Evolutionary conservation across 2,888 invertebrate species (phyloP).

Genomic region (Priocnemis perturbator): DNA sequence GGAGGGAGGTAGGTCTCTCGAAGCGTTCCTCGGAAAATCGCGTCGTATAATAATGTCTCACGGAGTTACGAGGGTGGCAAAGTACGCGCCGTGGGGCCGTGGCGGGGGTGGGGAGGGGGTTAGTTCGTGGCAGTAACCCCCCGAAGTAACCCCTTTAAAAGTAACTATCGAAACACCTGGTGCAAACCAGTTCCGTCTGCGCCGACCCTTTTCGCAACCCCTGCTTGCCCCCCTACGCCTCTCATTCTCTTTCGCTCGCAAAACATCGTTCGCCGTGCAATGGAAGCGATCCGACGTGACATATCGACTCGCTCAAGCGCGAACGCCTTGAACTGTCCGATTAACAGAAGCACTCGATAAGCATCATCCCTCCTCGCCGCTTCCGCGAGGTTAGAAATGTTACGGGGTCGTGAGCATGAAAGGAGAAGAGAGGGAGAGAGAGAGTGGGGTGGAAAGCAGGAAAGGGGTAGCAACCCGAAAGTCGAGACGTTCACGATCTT

Average conservation of each 20-base stretch:
- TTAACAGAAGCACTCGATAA: too few relatives aligned
- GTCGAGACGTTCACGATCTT: slow-evolving; percentile 20
- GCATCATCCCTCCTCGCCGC: background rate
- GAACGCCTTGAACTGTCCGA: too few relatives aligned
- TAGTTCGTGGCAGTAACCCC: slow-evolving; percentile 49
- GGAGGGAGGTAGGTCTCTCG: too few relatives aligned
- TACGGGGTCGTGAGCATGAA: background rate
- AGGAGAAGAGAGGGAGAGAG: background rate
- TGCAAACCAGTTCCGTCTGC: slow-evolving; percentile 43
- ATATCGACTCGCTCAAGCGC: too few relatives aligned
- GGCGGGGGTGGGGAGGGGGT: background rate
- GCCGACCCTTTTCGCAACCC: slow-evolving; percentile 20
- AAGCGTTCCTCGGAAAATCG: slow-evolving; percentile 20
- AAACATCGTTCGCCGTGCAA: slow-evolving; percentile 26
- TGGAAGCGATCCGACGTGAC: too few relatives aligned
- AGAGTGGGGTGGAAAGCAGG: background rate
- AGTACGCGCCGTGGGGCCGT: slow-evolving; percentile 32
- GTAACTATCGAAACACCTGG: slow-evolving; percentile 64
- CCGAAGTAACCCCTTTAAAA: slow-evolving; percentile 63
- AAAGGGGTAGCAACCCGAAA: background rate
- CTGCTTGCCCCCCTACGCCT: slow-evolving; percentile 40
- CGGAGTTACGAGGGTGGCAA: slow-evolving; percentile 36
- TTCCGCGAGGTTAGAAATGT: background rate
- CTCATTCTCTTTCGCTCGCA: too few relatives aligned
- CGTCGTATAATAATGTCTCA: slow-evolving; percentile 52